A percentile compares a stretch with the other conserved stretches of the same genome.
These are phyloP conservation scores for Antechinus flavipes DNA, from an alignment of 2,113 vertebrate species.

Conservation along the genomic window DNA sequence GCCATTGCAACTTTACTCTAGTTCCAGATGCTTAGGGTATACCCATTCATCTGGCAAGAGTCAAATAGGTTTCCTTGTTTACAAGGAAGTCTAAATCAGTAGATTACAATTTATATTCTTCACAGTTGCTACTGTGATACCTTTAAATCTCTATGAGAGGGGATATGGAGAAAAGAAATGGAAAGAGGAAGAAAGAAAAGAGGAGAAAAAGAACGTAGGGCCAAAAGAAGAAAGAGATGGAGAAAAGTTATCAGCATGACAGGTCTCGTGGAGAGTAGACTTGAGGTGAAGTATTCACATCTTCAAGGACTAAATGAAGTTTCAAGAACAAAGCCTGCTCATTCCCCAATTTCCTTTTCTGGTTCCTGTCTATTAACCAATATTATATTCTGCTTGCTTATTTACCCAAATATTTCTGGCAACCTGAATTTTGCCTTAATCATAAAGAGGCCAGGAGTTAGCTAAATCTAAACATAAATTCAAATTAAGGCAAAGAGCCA, in stretches of 20 bases:
- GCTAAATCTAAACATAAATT: not conserved
- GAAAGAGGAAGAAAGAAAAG: not conserved
- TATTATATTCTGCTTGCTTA: not conserved
- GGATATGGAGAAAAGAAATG: not conserved
- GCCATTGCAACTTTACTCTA: not conserved
- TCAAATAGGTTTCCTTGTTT: not conserved
- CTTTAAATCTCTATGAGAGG: not conserved
- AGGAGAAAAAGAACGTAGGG: not conserved
- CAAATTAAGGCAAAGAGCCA: not conserved
- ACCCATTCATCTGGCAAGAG: not conserved
- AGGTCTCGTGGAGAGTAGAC: not conserved
- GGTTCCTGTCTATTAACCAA: not conserved
- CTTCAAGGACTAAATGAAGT: not conserved
- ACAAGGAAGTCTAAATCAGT: not conserved
- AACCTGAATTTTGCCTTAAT: not conserved
- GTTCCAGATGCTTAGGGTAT: not conserved
- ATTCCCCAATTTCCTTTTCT: not conserved
- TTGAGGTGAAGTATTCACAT: not conserved
- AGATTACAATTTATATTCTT: not conserved
- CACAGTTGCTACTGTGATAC: not conserved
- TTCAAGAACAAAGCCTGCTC: not conserved
- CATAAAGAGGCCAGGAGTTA: not conserved
- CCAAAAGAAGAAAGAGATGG: not conserved
- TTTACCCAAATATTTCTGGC: not conserved
- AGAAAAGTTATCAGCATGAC: not conserved